Evolutionary conservation across 2,797 vertebrate genomes (phyloP).

Genomic region (Sebastes elongatus): DNA sequence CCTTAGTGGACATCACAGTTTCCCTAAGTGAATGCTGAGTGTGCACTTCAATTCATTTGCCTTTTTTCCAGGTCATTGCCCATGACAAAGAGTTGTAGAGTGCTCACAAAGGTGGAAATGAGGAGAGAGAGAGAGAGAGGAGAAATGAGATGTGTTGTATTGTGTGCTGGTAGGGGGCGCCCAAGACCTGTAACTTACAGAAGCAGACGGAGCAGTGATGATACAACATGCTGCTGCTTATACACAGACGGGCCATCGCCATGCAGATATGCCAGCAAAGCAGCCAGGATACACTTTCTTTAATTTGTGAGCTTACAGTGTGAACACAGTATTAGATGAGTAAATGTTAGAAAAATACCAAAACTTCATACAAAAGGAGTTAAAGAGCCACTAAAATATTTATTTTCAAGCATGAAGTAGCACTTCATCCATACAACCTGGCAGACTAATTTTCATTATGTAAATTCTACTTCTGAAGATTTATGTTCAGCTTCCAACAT

Average conservation of each 20-base stretch:
- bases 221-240: neutral
- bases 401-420: neutral
- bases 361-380: neutral
- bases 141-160: neutral
- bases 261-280: conserved; percentile 19
- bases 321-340: neutral
- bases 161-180: conserved; percentile 51
- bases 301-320: neutral
- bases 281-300: neutral
- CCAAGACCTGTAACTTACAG: conserved; percentile 38
- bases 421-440: neutral
- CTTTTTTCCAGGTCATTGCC: conserved; percentile 28
- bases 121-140: neutral
- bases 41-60: conserved; percentile 18
- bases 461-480: neutral
- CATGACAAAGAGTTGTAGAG: conserved; percentile 20
- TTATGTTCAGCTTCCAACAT: neutral
- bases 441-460: neutral
- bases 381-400: neutral
- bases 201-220: neutral
- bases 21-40: neutral
- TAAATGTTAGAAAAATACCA: neutral
- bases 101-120: neutral
- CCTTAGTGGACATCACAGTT: conserved; percentile 3
- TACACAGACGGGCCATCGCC: neutral